Conservation (phyloP, 2,888 invertebrate species). For the Xylophagus ater region DNA sequence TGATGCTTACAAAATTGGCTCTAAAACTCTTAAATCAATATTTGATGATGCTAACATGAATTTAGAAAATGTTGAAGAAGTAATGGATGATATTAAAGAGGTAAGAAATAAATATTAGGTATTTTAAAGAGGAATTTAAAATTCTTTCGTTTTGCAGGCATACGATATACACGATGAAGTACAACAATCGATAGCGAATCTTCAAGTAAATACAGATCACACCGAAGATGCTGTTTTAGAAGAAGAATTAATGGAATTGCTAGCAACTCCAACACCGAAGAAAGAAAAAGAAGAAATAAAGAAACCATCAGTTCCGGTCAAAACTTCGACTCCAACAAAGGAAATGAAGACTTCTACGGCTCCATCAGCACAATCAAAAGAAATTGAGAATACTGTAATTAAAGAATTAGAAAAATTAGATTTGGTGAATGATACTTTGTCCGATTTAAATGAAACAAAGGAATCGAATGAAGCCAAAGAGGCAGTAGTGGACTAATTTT, state of each 20-base stretch:
- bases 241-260: constrained; percentile 50
- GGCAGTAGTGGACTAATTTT: no score
- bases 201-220: constrained; percentile 41
- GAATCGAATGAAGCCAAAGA: no score
- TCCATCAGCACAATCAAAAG: constrained; percentile 1
- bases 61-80: constrained; percentile 58
- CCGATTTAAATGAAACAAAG: no score
- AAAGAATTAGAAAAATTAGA: no score
- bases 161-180: constrained; percentile 45
- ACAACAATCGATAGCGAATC: constrained; percentile 40
- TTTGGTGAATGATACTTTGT: no score
- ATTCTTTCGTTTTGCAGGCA: constrained; percentile 6
- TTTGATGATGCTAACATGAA: constrained; percentile 52
- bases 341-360: not conserved
- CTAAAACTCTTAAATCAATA: constrained; percentile 53
- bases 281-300: no score
- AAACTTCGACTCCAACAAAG: no score
- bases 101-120: constrained; percentile 36
- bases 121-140: constrained; percentile 12
- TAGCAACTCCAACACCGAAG: constrained; percentile 29
- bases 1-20: constrained; percentile 53
- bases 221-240: constrained; percentile 53
- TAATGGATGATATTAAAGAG: constrained; percentile 62
- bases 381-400: no score
- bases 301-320: no score